Evolutionary conservation across 1,140 invertebrate genomes (phyloP).

Genomic region (Listronotus bonariensis): DNA sequence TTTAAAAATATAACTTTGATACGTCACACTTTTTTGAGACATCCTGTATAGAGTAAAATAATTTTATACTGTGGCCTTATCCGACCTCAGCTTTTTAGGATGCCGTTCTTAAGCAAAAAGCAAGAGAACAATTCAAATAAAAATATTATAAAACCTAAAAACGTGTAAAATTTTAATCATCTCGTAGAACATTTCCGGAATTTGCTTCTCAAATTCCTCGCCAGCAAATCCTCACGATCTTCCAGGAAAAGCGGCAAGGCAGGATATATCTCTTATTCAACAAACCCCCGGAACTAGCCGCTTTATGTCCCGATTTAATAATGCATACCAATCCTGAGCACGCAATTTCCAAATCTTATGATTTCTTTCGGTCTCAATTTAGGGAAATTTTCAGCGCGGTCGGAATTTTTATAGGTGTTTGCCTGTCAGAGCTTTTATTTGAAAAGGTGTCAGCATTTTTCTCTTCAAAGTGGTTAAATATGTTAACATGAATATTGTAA

Average conservation of each 20-base stretch:
- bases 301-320: conserved; percentile 36
- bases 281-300: conserved; percentile 33
- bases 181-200: conserved; percentile 7
- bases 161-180: background rate
- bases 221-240: conserved; percentile 10
- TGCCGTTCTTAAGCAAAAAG: no score
- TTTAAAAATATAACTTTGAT: no score
- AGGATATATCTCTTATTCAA: conserved; percentile 36
- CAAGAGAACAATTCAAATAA: no score
- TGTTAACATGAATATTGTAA: conserved; percentile 40
- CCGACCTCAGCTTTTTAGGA: no score
- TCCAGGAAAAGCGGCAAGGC: conserved; percentile 6
- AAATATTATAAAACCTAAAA: no score
- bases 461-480: conserved; percentile 35
- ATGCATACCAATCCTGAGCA: conserved; percentile 37
- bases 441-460: conserved; percentile 33
- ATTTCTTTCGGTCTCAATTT: conserved; percentile 35
- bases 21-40: no score
- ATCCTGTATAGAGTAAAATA: no score
- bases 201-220: conserved; percentile 11
- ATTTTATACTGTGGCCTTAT: no score
- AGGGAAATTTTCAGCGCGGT: conserved; percentile 33
- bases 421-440: conserved; percentile 29
- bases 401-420: conserved; percentile 38
- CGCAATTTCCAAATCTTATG: conserved; percentile 38